phyloP scores from a whole-genome alignment of 2,797 vertebrate genomes.

The Trichosurus vulpecula region DNA sequence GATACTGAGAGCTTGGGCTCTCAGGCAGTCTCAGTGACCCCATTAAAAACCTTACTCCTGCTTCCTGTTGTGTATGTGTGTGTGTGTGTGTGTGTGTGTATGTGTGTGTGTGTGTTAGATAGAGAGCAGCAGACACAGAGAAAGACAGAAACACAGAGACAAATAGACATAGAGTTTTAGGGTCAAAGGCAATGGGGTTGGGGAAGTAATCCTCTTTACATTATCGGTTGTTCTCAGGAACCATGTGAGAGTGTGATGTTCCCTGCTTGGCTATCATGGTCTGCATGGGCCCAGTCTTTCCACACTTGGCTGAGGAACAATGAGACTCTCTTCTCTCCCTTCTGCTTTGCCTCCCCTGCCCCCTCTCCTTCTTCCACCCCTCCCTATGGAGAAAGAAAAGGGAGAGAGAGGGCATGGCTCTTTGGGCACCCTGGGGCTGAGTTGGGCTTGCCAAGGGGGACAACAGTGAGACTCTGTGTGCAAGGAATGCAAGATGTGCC shows the following conservation, averaged over 20 bases:
- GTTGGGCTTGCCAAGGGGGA: slow-evolving; percentile 72
- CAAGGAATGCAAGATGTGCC: slow-evolving; percentile 60
- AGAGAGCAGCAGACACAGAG: background rate
- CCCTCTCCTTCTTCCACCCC: background rate
- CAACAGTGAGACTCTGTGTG: slow-evolving; percentile 76
- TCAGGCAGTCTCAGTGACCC: background rate
- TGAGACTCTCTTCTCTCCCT: slow-evolving; percentile 79
- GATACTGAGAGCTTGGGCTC: background rate
- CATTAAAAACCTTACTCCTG: background rate
- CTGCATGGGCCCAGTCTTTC: slow-evolving; percentile 61
- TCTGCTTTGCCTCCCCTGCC: slow-evolving; percentile 65
- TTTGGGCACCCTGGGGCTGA: slow-evolving; percentile 48
- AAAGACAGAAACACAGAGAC: background rate
- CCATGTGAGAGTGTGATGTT: background rate
- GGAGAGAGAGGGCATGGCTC: slow-evolving; percentile 41
- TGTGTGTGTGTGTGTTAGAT: background rate
- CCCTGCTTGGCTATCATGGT: slow-evolving; percentile 32
- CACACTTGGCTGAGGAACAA: slow-evolving; percentile 81
- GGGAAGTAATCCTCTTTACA: slow-evolving; percentile 7
- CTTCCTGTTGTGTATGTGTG: background rate
- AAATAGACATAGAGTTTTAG: background rate
- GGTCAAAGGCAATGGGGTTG: background rate
- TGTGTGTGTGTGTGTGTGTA: background rate
- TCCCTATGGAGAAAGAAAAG: slow-evolving; percentile 41
- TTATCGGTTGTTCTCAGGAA: background rate